These are phyloP conservation scores for Euclidia mi DNA, from an alignment of 2,888 invertebrate species.

Conservation along the genomic window DNA sequence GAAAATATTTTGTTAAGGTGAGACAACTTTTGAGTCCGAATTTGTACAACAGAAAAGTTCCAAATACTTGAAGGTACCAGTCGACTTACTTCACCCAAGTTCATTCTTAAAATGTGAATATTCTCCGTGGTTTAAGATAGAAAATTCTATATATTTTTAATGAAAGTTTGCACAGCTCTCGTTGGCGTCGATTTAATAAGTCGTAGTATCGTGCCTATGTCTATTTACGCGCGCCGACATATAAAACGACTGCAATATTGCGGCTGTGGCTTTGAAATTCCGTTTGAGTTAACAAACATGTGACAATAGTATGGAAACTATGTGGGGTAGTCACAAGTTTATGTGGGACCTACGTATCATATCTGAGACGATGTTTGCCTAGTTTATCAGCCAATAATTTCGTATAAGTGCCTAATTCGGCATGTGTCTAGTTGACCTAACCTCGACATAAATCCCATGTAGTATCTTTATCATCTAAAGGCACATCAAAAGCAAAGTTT, in stretches of 20 bases:
- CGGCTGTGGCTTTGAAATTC: constrained; percentile 38
- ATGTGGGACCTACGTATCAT: too few species aligned
- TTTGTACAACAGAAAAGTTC: constrained; percentile 11
- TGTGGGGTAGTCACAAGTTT: neutral
- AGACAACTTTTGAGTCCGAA: constrained; percentile 5
- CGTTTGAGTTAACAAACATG: constrained; percentile 23
- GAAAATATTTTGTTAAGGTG: constrained; percentile 12
- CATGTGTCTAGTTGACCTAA: constrained; percentile 1
- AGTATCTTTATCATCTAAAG: neutral
- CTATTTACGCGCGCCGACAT: constrained; percentile 29
- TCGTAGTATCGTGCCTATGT: constrained; percentile 18
- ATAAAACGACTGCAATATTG: constrained; percentile 35
- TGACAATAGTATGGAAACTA: constrained; percentile 28
- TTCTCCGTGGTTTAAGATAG: neutral
- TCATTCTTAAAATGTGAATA: neutral
- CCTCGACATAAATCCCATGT: neutral
- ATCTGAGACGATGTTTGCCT: neutral
- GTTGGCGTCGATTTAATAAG: constrained; percentile 17
- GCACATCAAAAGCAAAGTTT: too few species aligned
- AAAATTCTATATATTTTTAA: neutral
- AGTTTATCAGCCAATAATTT: neutral
- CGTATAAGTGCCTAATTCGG: neutral
- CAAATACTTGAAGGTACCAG: constrained; percentile 1
- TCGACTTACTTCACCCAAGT: constrained; percentile 7
- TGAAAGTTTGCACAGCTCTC: constrained; percentile 1